These are phyloP conservation scores for Diachrysia chrysitis DNA, from an alignment of 2,888 invertebrate genomes.

Conservation along the genomic window DNA sequence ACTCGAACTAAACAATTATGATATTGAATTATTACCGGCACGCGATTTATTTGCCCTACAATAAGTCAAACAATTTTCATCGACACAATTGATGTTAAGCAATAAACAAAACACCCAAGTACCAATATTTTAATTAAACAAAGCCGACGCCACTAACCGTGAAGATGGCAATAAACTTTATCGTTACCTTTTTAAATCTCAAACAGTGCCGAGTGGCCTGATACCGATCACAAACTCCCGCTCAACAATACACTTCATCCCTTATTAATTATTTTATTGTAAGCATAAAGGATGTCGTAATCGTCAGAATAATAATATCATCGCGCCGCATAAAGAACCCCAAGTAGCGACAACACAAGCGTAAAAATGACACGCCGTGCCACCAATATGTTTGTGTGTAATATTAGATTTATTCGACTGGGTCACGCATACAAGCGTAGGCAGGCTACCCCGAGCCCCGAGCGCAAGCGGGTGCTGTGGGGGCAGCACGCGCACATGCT, in stretches of 20 bases:
- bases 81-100: conserved; percentile 49
- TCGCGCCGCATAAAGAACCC: conserved; percentile 87
- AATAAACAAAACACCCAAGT: conserved; percentile 61
- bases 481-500: conserved; percentile 79
- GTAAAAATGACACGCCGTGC: conserved; percentile 87
- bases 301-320: conserved; percentile 89
- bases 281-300: conserved; percentile 89
- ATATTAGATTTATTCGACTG: conserved; percentile 89
- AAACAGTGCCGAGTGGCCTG: conserved; percentile 81
- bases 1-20: conserved; percentile 17
- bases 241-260: conserved; percentile 87
- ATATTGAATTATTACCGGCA: conserved; percentile 33
- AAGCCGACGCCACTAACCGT: conserved; percentile 66
- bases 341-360: conserved; percentile 88
- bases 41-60: conserved; percentile 19
- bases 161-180: conserved; percentile 78
- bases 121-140: conserved; percentile 68
- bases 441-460: conserved; percentile 79
- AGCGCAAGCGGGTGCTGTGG: conserved; percentile 77
- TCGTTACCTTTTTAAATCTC: conserved; percentile 79
- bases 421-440: conserved; percentile 83
- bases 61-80: conserved; percentile 37
- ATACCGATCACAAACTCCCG: conserved; percentile 85
- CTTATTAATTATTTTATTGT: conserved; percentile 90
- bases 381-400: conserved; percentile 89